Percentiles rank a stretch among this genome's conserved stretches.
These are phyloP conservation scores for Macrosoma leucophasiata DNA, from an alignment of 2,888 invertebrate species.

Conservation along the genomic window DNA sequence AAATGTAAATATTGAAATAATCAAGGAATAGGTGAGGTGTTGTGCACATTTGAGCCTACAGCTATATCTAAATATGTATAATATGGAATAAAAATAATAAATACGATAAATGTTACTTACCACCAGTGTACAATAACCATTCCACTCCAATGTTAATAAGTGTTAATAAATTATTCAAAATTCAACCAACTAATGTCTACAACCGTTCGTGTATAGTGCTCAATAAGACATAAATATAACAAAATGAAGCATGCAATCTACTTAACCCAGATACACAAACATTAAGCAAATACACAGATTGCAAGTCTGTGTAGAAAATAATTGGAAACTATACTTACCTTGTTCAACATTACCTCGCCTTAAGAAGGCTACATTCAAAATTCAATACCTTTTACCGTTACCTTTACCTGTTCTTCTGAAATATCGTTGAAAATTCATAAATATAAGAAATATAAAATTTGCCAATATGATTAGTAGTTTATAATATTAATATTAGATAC, in stretches of 20 bases:
- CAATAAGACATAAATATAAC: slow-evolving; percentile 26
- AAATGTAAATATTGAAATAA: slow-evolving; percentile 7
- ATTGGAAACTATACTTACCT: slow-evolving; percentile 54
- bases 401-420: slow-evolving; percentile 69
- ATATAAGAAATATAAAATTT: slow-evolving; percentile 53
- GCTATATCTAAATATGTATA: slow-evolving; percentile 18
- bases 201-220: slow-evolving; percentile 33
- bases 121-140: slow-evolving; percentile 37
- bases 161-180: slow-evolving; percentile 40
- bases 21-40: slow-evolving; percentile 34
- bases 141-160: slow-evolving; percentile 49
- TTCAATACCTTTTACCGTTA: slow-evolving; percentile 55
- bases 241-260: slow-evolving; percentile 48
- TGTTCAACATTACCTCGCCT: slow-evolving; percentile 54
- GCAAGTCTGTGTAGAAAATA: slow-evolving; percentile 29
- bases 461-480: slow-evolving; percentile 67
- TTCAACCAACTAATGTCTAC: no score
- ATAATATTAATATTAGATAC: slow-evolving; percentile 68
- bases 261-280: slow-evolving; percentile 54
- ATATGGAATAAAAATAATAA: slow-evolving; percentile 28
- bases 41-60: slow-evolving; percentile 31
- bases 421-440: slow-evolving; percentile 51
- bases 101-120: slow-evolving; percentile 54
- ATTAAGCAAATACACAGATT: slow-evolving; percentile 43
- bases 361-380: slow-evolving; percentile 55